Percentiles rank a stretch among this genome's conserved stretches.
These are phyloP conservation scores for Epinephelus coioides DNA, from an alignment of 2,797 vertebrate genomes.

Conservation along the genomic window DNA sequence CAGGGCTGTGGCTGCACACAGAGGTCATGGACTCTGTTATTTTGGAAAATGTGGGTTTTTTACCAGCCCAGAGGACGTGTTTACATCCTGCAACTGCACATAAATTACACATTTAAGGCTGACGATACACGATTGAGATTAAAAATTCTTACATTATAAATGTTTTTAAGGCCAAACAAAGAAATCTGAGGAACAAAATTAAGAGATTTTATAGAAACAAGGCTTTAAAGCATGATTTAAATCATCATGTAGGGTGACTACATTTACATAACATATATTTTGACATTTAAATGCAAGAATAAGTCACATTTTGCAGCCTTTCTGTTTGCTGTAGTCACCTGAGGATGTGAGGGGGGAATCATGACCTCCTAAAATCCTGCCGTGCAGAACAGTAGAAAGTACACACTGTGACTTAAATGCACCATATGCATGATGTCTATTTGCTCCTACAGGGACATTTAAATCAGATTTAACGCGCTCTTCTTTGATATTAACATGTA, in stretches of 20 bases:
- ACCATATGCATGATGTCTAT: neutral
- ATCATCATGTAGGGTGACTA: no score
- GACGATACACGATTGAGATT: no score
- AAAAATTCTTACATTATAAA: no score
- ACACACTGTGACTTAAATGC: neutral
- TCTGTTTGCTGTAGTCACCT: neutral
- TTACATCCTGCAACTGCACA: no score
- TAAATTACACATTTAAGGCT: no score
- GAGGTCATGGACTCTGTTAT: no score
- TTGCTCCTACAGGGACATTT: neutral
- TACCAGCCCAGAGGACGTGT: no score
- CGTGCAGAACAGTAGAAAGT: neutral
- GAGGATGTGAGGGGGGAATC: neutral
- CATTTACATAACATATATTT: neutral
- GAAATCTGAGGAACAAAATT: no score
- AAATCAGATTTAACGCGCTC: neutral
- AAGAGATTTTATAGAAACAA: neutral
- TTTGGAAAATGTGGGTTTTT: no score
- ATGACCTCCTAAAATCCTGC: slow-evolving; percentile 6
- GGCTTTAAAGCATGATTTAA: neutral
- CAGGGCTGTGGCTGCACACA: no score
- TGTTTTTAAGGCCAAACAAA: no score
- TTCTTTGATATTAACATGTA: neutral
- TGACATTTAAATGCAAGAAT: neutral
- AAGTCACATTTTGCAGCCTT: neutral